These are phyloP conservation scores for Heliconius charithonia DNA, from an alignment of 2,888 invertebrate genomes.

Conservation along the genomic window DNA sequence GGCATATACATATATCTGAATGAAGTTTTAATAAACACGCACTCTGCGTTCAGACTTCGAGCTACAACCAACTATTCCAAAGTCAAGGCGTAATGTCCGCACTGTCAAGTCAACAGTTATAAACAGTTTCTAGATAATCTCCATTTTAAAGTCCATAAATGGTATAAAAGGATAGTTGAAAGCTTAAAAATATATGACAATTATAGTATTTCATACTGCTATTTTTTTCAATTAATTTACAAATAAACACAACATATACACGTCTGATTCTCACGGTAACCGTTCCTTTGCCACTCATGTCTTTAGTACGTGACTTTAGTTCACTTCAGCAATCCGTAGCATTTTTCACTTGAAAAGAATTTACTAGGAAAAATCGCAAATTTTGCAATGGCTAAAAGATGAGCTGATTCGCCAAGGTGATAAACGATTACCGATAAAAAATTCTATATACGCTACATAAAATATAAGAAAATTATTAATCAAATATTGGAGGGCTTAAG, in stretches of 20 bases:
- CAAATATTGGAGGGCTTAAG: background rate
- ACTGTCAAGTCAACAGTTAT: slow-evolving; percentile 43
- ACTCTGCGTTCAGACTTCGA: slow-evolving; percentile 15
- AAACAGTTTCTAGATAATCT: slow-evolving; percentile 36
- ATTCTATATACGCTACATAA: slow-evolving; percentile 55
- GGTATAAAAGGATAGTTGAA: background rate
- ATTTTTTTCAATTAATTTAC: no score
- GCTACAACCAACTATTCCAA: slow-evolving; percentile 14
- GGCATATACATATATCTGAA: no score
- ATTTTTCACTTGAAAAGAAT: slow-evolving; percentile 72
- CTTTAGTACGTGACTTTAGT: slow-evolving; percentile 72
- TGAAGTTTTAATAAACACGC: slow-evolving; percentile 36
- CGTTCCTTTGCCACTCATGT: slow-evolving; percentile 61
- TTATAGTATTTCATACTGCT: no score
- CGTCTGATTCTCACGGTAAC: slow-evolving; percentile 55
- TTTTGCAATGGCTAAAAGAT: slow-evolving; percentile 59
- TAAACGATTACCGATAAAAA: slow-evolving; percentile 52
- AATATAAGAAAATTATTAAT: slow-evolving; percentile 42
- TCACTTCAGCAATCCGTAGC: slow-evolving; percentile 56
- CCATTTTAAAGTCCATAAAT: slow-evolving; percentile 25
- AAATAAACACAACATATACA: background rate
- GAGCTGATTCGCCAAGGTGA: slow-evolving; percentile 57
- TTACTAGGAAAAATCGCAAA: slow-evolving; percentile 69
- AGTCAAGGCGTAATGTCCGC: slow-evolving; percentile 37
- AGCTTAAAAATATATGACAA: no score